These are phyloP conservation scores for Flexamia atlantica DNA, from an alignment of 2,888 invertebrate species.

Conservation along the genomic window DNA sequence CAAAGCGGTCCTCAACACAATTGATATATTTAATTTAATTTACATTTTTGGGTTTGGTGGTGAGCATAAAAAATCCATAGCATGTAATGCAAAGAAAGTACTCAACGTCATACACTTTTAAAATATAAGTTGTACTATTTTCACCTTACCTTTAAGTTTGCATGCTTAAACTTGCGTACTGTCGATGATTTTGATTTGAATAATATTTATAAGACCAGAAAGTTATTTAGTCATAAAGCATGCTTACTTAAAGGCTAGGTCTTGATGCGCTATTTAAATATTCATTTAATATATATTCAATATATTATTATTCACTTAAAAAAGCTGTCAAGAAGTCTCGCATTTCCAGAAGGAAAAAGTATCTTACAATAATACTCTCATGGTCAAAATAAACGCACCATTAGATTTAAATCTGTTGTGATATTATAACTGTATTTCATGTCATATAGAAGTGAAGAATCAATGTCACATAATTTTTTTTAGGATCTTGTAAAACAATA, in stretches of 20 bases:
- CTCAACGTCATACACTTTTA: not conserved
- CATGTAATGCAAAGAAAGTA: not conserved
- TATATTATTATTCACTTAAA: not conserved
- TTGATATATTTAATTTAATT: no score
- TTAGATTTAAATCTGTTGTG: not conserved
- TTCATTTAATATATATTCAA: not conserved
- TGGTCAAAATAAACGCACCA: slow-evolving; percentile 4
- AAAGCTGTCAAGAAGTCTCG: not conserved
- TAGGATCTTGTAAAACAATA: not conserved
- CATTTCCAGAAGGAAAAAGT: not conserved
- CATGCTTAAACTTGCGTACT: not conserved
- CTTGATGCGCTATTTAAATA: not conserved
- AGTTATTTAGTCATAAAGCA: not conserved
- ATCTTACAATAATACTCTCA: not conserved
- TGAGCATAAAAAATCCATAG: not conserved
- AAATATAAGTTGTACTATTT: slow-evolving; percentile 9
- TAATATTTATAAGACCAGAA: not conserved
- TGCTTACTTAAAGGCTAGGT: not conserved
- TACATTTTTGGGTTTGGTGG: no score
- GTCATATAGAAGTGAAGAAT: not conserved
- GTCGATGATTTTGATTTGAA: not conserved
- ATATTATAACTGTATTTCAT: not conserved
- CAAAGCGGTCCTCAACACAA: no score
- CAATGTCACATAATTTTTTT: no score
- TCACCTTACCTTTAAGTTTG: not conserved